phyloP scores from a whole-genome alignment of 1,140 invertebrate genomes.

The Andricus grossulariae region DNA sequence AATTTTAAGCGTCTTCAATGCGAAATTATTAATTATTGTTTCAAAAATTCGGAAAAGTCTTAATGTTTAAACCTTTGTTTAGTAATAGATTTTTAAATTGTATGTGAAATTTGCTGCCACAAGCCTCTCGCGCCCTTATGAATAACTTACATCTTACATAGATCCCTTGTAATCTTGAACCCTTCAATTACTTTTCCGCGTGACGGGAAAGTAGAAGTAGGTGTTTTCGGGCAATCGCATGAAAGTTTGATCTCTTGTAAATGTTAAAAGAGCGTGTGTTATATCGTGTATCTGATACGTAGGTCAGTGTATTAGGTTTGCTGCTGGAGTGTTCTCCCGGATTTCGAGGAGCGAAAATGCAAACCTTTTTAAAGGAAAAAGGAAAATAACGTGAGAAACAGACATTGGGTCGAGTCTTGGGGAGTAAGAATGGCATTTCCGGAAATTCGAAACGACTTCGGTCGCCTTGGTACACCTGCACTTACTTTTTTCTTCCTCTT shows the following conservation, averaged over 20 bases:
- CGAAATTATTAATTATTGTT: too few relatives aligned
- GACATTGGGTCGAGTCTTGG: constrained; percentile 8
- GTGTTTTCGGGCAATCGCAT: neutral
- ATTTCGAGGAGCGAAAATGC: constrained; percentile 13
- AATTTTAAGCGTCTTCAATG: too few relatives aligned
- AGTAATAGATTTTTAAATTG: neutral
- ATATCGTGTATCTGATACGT: neutral
- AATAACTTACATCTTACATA: neutral
- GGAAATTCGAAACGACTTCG: constrained; percentile 29
- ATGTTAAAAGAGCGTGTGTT: neutral
- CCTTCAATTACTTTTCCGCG: neutral
- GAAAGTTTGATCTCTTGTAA: neutral
- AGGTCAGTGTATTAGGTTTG: constrained; percentile 7
- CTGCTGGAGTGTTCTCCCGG: neutral
- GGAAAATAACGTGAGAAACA: constrained; percentile 5
- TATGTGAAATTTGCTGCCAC: neutral
- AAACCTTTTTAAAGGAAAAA: constrained; percentile 17
- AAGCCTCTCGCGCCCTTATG: neutral
- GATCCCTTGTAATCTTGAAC: too few relatives aligned
- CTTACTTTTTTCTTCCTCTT: constrained; percentile 10
- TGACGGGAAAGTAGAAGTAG: constrained; percentile 1
- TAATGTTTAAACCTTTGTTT: too few relatives aligned
- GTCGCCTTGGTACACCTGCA: constrained; percentile 13
- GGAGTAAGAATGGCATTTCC: constrained; percentile 21
- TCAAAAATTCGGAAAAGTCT: too few relatives aligned